A percentile compares a stretch with the other conserved stretches of the same genome.
Evolutionary conservation across 2,113 vertebrate species (phyloP).

Genomic region (Coturnix japonica): DNA sequence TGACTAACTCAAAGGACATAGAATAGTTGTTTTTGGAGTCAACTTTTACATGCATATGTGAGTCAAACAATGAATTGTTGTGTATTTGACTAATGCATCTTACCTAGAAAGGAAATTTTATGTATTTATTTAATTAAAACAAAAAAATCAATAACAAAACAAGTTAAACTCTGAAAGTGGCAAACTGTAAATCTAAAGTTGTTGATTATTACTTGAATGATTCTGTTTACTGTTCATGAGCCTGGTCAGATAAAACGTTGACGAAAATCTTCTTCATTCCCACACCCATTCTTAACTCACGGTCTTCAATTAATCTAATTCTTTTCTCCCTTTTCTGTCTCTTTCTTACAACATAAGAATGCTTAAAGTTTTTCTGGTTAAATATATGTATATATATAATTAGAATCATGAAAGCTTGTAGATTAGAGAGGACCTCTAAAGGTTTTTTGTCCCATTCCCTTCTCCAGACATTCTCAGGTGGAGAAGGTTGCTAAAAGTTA

Average conservation of each 20-base stretch:
- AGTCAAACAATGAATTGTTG: background rate
- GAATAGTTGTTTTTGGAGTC: background rate
- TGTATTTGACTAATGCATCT: background rate
- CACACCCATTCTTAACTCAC: fast-evolving
- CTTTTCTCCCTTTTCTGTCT: background rate
- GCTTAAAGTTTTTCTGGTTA: background rate
- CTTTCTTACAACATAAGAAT: background rate
- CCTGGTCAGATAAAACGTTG: background rate
- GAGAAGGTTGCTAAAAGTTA: background rate
- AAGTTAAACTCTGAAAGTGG: background rate
- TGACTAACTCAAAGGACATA: background rate
- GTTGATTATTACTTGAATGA: background rate
- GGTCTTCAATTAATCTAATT: background rate
- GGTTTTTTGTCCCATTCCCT: background rate
- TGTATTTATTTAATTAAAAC: background rate
- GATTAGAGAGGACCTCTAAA: background rate
- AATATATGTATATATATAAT: background rate
- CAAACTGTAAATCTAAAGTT: background rate
- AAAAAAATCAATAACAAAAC: background rate
- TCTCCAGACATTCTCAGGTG: background rate
- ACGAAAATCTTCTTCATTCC: background rate
- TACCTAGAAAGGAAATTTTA: background rate
- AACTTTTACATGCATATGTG: background rate
- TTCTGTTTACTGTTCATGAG: background rate
- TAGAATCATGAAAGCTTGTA: background rate